These are phyloP conservation scores for Virgularia gustaviana DNA, from an alignment of 92 coral and sea anemone genomes.

Conservation along the genomic window DNA sequence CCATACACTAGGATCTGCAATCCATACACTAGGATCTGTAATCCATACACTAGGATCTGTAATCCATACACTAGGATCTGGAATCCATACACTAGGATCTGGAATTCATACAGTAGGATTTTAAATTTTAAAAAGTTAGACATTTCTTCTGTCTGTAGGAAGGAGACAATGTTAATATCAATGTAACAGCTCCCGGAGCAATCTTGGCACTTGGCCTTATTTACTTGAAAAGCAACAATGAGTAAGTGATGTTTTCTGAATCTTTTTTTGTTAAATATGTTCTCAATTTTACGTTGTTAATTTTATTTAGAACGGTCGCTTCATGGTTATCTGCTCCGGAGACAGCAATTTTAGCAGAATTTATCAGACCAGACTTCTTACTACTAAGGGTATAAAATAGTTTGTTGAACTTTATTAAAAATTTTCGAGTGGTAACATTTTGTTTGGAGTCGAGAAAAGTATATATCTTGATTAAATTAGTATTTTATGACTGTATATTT, in stretches of 20 bases:
- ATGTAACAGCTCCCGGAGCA: constrained; percentile 97
- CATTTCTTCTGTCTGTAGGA: constrained; percentile 44
- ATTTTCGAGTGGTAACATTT: too few relatives aligned
- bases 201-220: constrained; percentile 89
- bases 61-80: too few relatives aligned
- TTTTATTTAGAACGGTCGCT: constrained; percentile 86
- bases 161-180: constrained; percentile 90
- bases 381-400: constrained; percentile 85
- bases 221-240: constrained; percentile 91
- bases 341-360: constrained; percentile 85
- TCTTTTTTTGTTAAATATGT: background rate
- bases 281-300: background rate
- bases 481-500: too few relatives aligned
- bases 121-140: background rate
- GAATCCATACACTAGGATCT: too few relatives aligned
- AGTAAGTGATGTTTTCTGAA: constrained; percentile 45
- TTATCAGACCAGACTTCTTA: constrained; percentile 87
- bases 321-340: constrained; percentile 98
- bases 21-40: too few relatives aligned
- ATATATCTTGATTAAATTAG: constrained; percentile 6
- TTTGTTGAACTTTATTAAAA: too few relatives aligned
- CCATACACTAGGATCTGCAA: too few relatives aligned
- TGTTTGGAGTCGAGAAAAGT: too few relatives aligned
- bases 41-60: too few relatives aligned
- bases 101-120: too few relatives aligned